phyloP scores from a whole-genome alignment of 2,797 vertebrate species.

The Darevskia nairensis region DNA sequence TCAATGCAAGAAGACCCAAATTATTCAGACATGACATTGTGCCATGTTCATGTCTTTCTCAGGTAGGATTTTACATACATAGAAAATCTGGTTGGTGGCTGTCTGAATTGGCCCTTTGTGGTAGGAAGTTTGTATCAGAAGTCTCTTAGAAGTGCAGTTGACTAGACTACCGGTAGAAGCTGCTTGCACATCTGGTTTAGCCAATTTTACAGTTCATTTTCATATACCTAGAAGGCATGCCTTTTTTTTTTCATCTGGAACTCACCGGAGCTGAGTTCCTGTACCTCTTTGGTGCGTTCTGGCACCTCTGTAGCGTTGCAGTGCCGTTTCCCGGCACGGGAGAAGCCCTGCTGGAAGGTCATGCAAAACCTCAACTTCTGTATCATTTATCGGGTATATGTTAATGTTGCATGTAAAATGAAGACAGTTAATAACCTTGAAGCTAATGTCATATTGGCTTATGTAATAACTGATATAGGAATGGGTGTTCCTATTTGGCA shows the following conservation, averaged over 20 bases:
- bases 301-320: no score
- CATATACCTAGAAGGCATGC: background rate
- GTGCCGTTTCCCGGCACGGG: no score
- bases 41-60: background rate
- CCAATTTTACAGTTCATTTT: no score
- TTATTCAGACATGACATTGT: background rate
- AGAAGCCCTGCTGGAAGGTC: no score
- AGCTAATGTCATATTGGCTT: background rate
- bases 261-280: no score
- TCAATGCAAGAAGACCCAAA: background rate
- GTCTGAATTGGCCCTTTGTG: background rate
- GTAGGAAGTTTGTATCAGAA: background rate
- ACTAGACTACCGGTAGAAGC: background rate
- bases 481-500: background rate
- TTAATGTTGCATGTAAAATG: background rate
- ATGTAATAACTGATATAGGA: background rate
- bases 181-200: background rate
- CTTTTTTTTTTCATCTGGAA: no score
- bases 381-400: background rate
- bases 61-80: background rate
- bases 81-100: background rate
- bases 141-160: background rate
- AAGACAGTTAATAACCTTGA: background rate
- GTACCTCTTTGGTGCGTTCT: no score
- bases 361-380: no score